A percentile compares a stretch with the other conserved stretches of the same genome.
phyloP scores from a whole-genome alignment of 2,797 vertebrate genomes.

The Pseudopleuronectes americanus region DNA sequence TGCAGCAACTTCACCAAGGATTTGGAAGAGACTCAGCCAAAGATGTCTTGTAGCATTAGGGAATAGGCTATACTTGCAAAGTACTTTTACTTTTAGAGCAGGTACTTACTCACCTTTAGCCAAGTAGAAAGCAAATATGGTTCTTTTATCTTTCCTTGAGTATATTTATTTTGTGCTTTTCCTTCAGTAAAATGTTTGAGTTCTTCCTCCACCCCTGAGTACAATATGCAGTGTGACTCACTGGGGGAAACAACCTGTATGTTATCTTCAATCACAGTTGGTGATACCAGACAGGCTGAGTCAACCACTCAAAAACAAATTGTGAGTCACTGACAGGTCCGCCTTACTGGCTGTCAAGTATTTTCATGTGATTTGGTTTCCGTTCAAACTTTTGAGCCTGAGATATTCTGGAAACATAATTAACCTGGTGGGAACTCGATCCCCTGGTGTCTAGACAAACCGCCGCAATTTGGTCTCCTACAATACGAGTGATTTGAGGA shows the following conservation, averaged over 20 bases:
- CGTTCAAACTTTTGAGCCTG: background rate
- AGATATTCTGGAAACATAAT: slow-evolving; percentile 51
- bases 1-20: too few relatives aligned
- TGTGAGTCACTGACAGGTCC: slow-evolving; percentile 9
- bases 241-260: slow-evolving; percentile 9
- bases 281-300: slow-evolving; percentile 18
- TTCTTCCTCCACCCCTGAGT: background rate
- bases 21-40: too few relatives aligned
- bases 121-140: too few relatives aligned
- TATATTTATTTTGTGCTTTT: too few relatives aligned
- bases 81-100: too few relatives aligned
- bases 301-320: background rate
- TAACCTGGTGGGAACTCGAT: slow-evolving; percentile 32
- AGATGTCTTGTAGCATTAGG: too few relatives aligned
- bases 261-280: slow-evolving; percentile 8
- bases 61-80: too few relatives aligned
- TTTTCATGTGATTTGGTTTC: background rate
- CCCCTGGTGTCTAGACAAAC: slow-evolving; percentile 57
- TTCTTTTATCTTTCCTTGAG: too few relatives aligned
- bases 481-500: slow-evolving; percentile 41
- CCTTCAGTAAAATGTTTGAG: too few relatives aligned
- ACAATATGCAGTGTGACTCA: slow-evolving; percentile 28
- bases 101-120: too few relatives aligned
- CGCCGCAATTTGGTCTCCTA: slow-evolving; percentile 38
- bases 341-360: slow-evolving; percentile 4